phyloP scores from a whole-genome alignment of 2,797 vertebrate species.

The Discoglossus pictus region DNA sequence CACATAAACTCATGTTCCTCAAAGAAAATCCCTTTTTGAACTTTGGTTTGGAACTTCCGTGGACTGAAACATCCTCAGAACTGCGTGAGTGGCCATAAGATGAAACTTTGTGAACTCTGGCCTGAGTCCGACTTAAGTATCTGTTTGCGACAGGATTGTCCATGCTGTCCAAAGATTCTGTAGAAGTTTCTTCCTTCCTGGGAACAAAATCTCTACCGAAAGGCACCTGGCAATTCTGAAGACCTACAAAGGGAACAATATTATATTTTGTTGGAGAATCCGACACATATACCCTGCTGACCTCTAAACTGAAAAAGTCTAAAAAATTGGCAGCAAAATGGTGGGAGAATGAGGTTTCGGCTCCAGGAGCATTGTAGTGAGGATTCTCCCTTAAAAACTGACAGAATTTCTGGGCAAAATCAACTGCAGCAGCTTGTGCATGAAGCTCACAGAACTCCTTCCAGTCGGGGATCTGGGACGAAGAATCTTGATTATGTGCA shows the following conservation, averaged over 20 bases:
- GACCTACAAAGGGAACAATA: conserved; percentile 85
- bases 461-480: conserved; percentile 86
- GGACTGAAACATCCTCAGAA: conserved; percentile 88
- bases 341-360: conserved; percentile 87
- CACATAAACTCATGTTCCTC: conserved; percentile 95
- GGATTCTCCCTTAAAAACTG: conserved; percentile 91
- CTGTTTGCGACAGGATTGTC: conserved; percentile 68
- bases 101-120: conserved; percentile 74
- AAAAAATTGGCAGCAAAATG: conserved; percentile 90
- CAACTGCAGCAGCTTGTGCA: conserved; percentile 85
- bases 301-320: conserved; percentile 83
- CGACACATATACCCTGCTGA: conserved; percentile 70
- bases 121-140: conserved; percentile 63
- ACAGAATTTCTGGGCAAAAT: conserved; percentile 94
- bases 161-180: conserved; percentile 85
- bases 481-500: conserved; percentile 75
- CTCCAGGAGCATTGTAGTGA: conserved; percentile 87
- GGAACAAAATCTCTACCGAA: conserved; percentile 76
- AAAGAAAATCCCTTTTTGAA: conserved; percentile 96
- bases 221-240: conserved; percentile 86
- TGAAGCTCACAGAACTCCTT: conserved; percentile 96
- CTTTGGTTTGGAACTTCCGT: conserved; percentile 75
- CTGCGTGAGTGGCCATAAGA: conserved; percentile 89
- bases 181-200: conserved; percentile 81
- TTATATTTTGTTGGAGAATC: conserved; percentile 81